Conservation (phyloP, 2,888 invertebrate genomes). For the Temnothorax rugatulus region DNA sequence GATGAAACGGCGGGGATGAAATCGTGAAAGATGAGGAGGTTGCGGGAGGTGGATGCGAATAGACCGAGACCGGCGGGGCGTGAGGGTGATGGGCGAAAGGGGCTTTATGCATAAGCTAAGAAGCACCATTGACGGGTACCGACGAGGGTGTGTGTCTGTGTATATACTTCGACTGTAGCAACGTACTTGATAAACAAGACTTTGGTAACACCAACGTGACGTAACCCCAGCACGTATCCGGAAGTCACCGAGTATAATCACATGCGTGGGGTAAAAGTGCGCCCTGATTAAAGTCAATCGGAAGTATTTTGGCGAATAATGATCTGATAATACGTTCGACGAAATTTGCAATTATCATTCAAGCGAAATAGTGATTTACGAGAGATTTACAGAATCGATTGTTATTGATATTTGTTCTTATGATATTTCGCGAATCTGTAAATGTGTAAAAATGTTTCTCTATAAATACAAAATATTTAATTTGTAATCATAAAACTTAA, state of each 20-base stretch:
- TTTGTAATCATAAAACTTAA: neutral
- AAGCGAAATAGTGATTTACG: neutral
- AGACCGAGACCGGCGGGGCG: conserved; percentile 65
- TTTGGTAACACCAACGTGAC: conserved; percentile 62
- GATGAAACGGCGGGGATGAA: conserved; percentile 73
- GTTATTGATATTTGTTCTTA: neutral
- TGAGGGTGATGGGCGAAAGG: conserved; percentile 74
- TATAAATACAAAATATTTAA: conserved; percentile 7
- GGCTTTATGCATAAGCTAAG: conserved; percentile 85
- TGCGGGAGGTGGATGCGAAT: conserved; percentile 62
- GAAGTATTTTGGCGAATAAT: neutral
- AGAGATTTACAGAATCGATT: neutral
- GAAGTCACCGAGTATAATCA: conserved; percentile 46
- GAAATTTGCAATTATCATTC: conserved; percentile 13
- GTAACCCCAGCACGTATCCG: conserved; percentile 61
- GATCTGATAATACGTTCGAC: neutral
- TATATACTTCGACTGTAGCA: conserved; percentile 68
- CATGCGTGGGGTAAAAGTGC: neutral
- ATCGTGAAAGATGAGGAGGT: conserved; percentile 71
- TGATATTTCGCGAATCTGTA: neutral
- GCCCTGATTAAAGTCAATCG: conserved; percentile 19
- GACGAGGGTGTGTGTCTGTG: conserved; percentile 59
- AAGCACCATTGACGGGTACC: conserved; percentile 82
- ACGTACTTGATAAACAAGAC: conserved; percentile 71
- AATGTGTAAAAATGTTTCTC: neutral